Base-by-base conservation (phyloP, 30 jellyfish, hydroid and myxozoan genomes). In the Chrysaora quinquecirrha region DNA sequence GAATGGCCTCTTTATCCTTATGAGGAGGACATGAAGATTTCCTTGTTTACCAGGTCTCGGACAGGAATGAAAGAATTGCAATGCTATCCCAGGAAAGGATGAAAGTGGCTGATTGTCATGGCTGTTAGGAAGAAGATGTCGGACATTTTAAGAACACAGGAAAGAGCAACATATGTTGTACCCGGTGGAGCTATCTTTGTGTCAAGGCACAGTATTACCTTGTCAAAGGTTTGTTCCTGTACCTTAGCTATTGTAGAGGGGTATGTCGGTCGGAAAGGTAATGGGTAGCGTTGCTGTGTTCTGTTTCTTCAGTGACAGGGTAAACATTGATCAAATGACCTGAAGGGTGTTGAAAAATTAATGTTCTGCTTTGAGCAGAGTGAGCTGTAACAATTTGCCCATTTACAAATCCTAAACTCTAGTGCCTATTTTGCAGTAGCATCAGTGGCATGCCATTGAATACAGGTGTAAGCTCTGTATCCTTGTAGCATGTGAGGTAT, bases 321-420 rank as follows among this genome's bases (percentile, higher is more conserved):
- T 38, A 38, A 14, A 38, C 14, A 38, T 38, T 38, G 14, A 38
- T 38, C 11, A 38, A 3, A 14, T 38, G 54, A 3, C 54, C 14
- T 3, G 14, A 3, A 38, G 54, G 54, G 14, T 38, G 54, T 38
- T 38, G 6, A 14, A 38, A 6, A 3, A 38, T 6, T 3, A 38
- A 3, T 3, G 54, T 38, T 38, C 14, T 38, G 6, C 54, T 14
- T 38, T 38, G 54, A 14, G 6, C 6, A 38, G 54, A 38, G 14
- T 38, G 54, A 38, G 14, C 54, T 3, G 54, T 19, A 64, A 21
- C 43, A 0, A 64, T 19, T 28, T 64, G 76, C 48, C 76, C 76
- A 27, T 64, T 64, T 18, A 64, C 76, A 64, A 64, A 64, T 64
- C 76, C 76, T 19, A 64, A 19, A 18, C n/a, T 10, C 50, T 24